phyloP scores from a whole-genome alignment of 2,888 invertebrate species.

The Baronia brevicornis region DNA sequence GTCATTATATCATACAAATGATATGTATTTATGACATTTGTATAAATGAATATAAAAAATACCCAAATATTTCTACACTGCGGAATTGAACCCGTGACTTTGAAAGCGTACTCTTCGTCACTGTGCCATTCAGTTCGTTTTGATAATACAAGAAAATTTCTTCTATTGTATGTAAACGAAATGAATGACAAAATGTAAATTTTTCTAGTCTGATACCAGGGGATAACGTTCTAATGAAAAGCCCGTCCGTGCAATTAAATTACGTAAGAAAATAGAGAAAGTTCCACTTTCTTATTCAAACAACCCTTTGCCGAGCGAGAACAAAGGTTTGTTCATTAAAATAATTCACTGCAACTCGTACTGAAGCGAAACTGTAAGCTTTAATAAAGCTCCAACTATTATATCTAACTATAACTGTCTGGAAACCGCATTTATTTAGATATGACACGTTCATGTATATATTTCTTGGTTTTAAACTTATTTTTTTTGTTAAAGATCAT shows the following conservation, averaged over 20 bases:
- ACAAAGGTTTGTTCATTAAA: constrained; percentile 67
- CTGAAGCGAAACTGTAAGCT: constrained; percentile 13
- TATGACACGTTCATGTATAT: neutral
- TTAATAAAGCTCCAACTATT: constrained; percentile 4
- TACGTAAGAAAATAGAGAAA: constrained; percentile 60
- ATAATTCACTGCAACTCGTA: constrained; percentile 38
- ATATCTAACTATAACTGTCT: constrained; percentile 2
- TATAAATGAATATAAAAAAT: no score
- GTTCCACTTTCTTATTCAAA: constrained; percentile 66
- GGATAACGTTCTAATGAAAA: constrained; percentile 35
- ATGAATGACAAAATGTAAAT: constrained; percentile 9
- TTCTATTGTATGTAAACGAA: neutral
- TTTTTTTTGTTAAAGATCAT: neutral
- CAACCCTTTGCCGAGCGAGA: constrained; percentile 48
- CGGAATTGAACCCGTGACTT: no score
- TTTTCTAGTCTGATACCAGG: constrained; percentile 22
- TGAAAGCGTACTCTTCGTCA: no score
- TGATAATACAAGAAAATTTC: constrained; percentile 14
- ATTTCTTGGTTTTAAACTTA: neutral
- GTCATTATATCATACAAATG: no score
- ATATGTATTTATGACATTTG: no score
- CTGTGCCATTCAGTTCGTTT: no score
- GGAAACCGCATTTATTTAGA: neutral
- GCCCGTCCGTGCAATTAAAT: constrained; percentile 61
- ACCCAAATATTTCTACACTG: no score